These are phyloP conservation scores for Ciconia maguari DNA, from an alignment of 2,113 vertebrate species.

Conservation along the genomic window DNA sequence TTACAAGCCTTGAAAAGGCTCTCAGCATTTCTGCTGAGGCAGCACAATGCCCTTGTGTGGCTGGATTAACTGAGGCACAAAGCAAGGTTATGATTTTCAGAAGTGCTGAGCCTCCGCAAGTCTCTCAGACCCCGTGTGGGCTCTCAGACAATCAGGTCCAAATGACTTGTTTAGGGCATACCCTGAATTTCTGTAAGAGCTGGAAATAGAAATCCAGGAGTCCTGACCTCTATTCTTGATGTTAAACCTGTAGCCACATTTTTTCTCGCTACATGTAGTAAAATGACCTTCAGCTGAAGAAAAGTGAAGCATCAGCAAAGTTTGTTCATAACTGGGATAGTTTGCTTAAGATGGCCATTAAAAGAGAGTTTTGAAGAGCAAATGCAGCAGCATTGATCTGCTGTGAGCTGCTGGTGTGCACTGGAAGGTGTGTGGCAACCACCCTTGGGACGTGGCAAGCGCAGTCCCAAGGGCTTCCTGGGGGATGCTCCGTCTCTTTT, in stretches of 20 bases:
- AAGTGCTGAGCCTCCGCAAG: not conserved
- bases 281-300: not conserved
- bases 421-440: not conserved
- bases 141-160: not conserved
- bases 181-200: not conserved
- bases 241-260: not conserved
- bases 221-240: not conserved
- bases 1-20: not conserved
- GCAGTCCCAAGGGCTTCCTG: not conserved
- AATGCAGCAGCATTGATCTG: not conserved
- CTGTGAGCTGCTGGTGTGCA: not conserved
- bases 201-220: not conserved
- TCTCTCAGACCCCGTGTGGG: fast-evolving
- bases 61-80: not conserved
- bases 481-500: not conserved
- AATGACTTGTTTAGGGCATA: not conserved
- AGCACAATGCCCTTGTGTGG: not conserved
- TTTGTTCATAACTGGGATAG: not conserved
- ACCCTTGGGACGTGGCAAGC: fast-evolving
- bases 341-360: not conserved
- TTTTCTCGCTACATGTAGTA: not conserved
- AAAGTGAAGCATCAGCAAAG: not conserved
- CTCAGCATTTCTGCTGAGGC: not conserved
- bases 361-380: not conserved
- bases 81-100: not conserved